Percentiles rank a stretch among this genome's conserved stretches.
phyloP scores from a whole-genome alignment of 2,113 vertebrate species.

The Murina feae region DNA sequence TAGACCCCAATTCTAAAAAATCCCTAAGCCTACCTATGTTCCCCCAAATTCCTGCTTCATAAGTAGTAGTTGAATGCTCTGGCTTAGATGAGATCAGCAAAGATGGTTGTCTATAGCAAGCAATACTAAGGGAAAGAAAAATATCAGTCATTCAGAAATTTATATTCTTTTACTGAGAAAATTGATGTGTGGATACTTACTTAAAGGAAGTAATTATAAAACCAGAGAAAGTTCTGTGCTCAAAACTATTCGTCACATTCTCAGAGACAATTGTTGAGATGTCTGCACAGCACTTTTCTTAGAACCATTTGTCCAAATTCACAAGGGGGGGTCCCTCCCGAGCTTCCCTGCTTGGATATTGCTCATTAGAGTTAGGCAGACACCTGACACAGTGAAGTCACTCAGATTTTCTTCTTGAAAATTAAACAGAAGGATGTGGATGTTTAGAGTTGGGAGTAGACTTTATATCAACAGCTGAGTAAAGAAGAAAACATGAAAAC shows the following conservation, averaged over 20 bases:
- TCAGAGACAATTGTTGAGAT: not conserved
- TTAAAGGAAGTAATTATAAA: not conserved
- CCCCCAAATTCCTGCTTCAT: too few species aligned
- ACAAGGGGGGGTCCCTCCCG: not conserved
- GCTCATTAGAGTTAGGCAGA: not conserved
- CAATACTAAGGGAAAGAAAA: not conserved
- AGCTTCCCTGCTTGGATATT: not conserved
- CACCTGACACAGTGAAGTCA: not conserved
- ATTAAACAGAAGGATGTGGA: not conserved
- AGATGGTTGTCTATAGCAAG: not conserved
- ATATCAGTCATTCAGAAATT: not conserved
- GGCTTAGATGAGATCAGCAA: not conserved
- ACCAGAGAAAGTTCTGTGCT: not conserved
- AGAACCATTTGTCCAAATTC: not conserved
- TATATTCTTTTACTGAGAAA: not conserved
- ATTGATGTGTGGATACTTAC: not conserved
- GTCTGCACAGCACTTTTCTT: not conserved
- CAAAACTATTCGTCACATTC: not conserved
- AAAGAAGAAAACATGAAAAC: not conserved
- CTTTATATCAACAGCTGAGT: not conserved
- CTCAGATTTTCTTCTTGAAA: not conserved
- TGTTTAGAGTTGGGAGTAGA: not conserved
- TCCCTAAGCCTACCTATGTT: too few species aligned
- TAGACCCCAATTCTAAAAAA: too few species aligned
- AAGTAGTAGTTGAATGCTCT: not conserved